phyloP scores from a whole-genome alignment of 1,140 invertebrate genomes.

The Drosophila teissieri region DNA sequence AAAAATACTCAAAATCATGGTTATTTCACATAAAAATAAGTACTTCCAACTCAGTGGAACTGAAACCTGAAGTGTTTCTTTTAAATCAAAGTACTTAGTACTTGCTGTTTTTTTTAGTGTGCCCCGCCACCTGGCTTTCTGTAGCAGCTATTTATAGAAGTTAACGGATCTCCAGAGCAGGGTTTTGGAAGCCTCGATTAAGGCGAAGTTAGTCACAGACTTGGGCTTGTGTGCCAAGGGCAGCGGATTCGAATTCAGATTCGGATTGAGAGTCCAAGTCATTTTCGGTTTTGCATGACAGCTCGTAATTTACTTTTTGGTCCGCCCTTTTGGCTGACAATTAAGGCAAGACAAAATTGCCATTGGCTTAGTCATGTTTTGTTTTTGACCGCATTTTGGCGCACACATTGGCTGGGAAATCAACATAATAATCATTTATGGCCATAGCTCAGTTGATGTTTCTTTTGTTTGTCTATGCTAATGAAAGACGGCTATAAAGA shows the following conservation, averaged over 20 bases:
- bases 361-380: conserved; percentile 57
- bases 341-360: conserved; percentile 41
- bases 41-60: no score
- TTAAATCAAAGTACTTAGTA: no score
- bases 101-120: not conserved
- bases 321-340: conserved; percentile 39
- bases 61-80: no score
- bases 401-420: conserved; percentile 27
- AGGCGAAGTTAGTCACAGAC: conserved; percentile 71
- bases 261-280: conserved; percentile 29
- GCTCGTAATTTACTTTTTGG: conserved; percentile 50
- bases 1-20: not conserved
- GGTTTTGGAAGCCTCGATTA: conserved; percentile 50
- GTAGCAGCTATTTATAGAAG: conserved; percentile 41
- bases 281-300: conserved; percentile 48
- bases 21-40: no score
- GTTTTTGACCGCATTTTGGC: conserved; percentile 54
- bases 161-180: conserved; percentile 48
- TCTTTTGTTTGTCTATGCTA: conserved; percentile 35
- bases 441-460: not conserved
- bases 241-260: conserved; percentile 17
- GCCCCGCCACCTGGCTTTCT: not conserved
- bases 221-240: conserved; percentile 72
- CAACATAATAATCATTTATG: conserved; percentile 72
- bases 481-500: conserved; percentile 62